phyloP scores from a whole-genome alignment of 1,140 invertebrate genomes.

The Fopius arisanus region DNA sequence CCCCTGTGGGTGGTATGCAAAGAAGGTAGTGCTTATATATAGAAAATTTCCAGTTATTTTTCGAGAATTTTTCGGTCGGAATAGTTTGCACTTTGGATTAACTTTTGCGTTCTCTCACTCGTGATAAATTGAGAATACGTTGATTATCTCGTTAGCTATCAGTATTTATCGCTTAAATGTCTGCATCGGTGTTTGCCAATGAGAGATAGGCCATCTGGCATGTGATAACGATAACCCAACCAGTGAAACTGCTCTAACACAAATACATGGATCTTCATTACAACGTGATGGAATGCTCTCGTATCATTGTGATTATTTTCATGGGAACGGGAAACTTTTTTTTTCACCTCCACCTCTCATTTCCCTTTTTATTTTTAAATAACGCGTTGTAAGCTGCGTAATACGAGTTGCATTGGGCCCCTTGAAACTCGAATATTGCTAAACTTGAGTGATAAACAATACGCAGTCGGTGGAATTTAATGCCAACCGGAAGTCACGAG shows the following conservation, averaged over 20 bases:
- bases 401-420: background rate
- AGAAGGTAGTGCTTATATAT: too few relatives aligned
- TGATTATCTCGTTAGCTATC: constrained; percentile 4
- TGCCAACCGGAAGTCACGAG: background rate
- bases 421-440: constrained; percentile 7
- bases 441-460: constrained; percentile 15
- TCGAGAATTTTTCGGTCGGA: background rate
- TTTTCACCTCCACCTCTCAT: background rate
- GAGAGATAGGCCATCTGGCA: constrained; percentile 32
- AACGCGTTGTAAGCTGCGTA: background rate
- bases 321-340: background rate
- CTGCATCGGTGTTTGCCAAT: constrained; percentile 24
- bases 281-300: background rate
- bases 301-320: background rate
- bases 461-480: background rate
- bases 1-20: too few relatives aligned
- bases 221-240: constrained; percentile 32
- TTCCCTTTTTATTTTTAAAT: background rate
- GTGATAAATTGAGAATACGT: background rate
- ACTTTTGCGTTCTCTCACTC: background rate
- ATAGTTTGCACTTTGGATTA: background rate
- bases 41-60: too few relatives aligned
- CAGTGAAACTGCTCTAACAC: background rate
- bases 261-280: background rate
- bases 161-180: background rate